Base-by-base conservation (phyloP, 1,140 invertebrate genomes). In the Coelopa frigida region DNA sequence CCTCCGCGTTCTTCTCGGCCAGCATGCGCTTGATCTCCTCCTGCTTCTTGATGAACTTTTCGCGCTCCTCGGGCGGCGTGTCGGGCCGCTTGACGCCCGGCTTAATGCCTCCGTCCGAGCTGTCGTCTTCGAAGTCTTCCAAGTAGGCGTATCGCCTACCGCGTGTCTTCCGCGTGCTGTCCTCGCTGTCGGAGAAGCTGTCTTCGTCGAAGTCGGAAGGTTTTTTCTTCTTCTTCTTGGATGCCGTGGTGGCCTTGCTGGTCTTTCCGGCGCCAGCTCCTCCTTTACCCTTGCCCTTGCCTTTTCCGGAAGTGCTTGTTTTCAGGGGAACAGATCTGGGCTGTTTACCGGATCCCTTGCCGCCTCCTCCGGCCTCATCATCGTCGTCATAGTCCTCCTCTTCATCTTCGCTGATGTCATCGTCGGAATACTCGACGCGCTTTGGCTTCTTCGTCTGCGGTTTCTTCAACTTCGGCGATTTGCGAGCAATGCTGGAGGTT, bases 141-240 rank as follows among this genome's bases (percentile, higher is more conserved):
- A 82, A 73, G 58, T 84, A 86, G 54, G 82, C 83, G 33, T 84
- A 81, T 56, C 83, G 82, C 22, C 79, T 75, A 2, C 83, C 83
- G 37, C 83, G 72, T 3, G 82, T 84, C 15, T 70, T 72, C 20
- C 73, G 73, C 4, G 78, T 80, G 14, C 82, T 78, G 20, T 66
- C 61, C 38, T 58, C 60, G 18, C 73, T 78, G 5, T 75, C 75
- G 22, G 78, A 78, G 26, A 50, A 41, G 14, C 59, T 41, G 20
- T 50, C 33, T 20, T 66, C 63, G 5, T 69, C 66, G 4, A 52
- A 53, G 3, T 57, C 57, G 4, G 44, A 50, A 0, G 39, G 14
- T 4, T 51, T 47, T 29, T 62, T 61, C 24, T 62, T 66, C 20
- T 58, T 59, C 2, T 24, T 59, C 55, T 35, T 33, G 14, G 46